A percentile compares a stretch with the other conserved stretches of the same genome.
phyloP scores from a whole-genome alignment of 2,113 vertebrate species.

The Oncorhynchus mykiss region DNA sequence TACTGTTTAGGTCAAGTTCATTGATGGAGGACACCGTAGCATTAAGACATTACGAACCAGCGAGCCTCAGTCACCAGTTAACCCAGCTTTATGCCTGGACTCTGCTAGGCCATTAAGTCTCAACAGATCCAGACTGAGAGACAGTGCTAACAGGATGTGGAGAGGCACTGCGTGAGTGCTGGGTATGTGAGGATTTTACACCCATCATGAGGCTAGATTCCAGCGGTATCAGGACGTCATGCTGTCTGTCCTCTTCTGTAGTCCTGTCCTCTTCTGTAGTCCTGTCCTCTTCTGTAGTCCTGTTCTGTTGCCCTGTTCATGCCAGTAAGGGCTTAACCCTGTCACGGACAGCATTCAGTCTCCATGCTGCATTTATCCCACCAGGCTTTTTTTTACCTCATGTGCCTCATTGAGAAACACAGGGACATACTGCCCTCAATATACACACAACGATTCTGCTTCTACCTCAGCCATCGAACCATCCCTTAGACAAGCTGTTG shows the following conservation, averaged over 20 bases:
- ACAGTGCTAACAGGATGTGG: background rate
- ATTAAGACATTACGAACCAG: background rate
- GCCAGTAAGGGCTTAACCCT: background rate
- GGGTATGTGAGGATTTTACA: slow-evolving; percentile 1
- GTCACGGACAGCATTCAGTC: background rate
- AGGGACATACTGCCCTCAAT: slow-evolving; percentile 2
- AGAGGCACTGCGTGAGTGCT: background rate
- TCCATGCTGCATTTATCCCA: slow-evolving; percentile 2
- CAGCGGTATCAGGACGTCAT: background rate
- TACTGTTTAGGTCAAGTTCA: background rate
- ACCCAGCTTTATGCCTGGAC: background rate
- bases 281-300: background rate
- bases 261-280: no score
- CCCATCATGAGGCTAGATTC: slow-evolving; percentile 3
- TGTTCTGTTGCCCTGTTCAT: background rate
- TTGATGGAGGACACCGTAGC: background rate
- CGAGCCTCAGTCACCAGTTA: background rate
- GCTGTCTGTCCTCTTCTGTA: no score
- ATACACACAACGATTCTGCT: background rate
- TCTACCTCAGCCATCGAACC: background rate
- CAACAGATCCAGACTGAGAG: background rate
- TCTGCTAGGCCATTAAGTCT: background rate
- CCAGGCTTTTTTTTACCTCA: background rate
- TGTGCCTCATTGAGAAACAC: background rate
- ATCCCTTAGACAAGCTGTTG: background rate